Conservation (phyloP, 2,113 vertebrate genomes). For the Pheucticus melanocephalus region DNA sequence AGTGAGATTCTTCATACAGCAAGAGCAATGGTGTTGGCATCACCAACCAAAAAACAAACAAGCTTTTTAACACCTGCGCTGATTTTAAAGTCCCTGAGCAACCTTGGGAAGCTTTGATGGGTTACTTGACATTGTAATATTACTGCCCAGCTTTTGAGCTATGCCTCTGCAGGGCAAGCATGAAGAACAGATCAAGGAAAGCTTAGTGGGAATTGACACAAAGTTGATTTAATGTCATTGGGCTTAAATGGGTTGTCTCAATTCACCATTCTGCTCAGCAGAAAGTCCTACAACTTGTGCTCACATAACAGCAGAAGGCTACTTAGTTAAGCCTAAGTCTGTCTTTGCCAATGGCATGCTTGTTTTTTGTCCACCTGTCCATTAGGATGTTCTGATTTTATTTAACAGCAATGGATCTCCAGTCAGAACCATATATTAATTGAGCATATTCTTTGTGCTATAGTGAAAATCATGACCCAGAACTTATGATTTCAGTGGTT, state of each 20-base stretch:
- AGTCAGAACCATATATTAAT: background rate
- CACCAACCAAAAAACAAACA: background rate
- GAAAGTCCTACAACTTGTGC: background rate
- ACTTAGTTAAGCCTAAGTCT: background rate
- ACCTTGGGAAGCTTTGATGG: background rate
- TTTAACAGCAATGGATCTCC: background rate
- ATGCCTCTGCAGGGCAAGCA: background rate
- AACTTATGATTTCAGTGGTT: background rate
- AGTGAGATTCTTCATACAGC: background rate
- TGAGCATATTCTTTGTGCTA: background rate
- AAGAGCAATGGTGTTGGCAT: background rate
- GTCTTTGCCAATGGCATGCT: background rate
- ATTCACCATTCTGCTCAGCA: background rate
- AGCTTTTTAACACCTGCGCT: background rate
- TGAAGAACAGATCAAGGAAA: background rate
- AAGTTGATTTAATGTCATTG: background rate
- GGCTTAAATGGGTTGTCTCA: background rate
- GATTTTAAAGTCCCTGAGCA: background rate
- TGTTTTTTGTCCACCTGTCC: background rate
- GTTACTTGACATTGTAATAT: background rate
- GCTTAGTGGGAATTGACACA: accelerated
- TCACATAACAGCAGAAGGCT: background rate
- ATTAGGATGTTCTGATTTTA: background rate
- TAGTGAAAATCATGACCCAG: background rate
- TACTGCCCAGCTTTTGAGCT: background rate